phyloP scores from a whole-genome alignment of 37 sponge, comb jelly and placozoan genomes.

The Crambe crambe region DNA sequence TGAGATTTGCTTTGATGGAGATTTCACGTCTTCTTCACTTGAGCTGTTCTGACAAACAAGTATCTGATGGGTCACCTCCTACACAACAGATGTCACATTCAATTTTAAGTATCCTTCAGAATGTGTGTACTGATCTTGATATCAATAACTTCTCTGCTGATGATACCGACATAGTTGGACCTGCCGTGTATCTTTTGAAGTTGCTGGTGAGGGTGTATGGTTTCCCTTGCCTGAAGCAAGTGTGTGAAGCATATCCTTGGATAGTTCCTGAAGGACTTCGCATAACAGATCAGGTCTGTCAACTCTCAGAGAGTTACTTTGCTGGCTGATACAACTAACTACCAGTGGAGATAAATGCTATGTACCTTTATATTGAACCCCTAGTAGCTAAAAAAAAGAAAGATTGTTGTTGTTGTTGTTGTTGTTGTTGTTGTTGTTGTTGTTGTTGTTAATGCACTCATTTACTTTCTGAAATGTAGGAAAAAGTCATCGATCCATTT shows the following conservation, averaged over 20 bases:
- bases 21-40: slow-evolving; percentile 36
- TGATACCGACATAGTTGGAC: slow-evolving; percentile 8
- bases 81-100: too few relatives aligned
- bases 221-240: slow-evolving; percentile 28
- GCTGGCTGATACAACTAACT: not conserved
- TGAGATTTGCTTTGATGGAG: slow-evolving; percentile 53
- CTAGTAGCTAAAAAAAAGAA: too few relatives aligned
- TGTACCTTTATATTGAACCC: too few relatives aligned
- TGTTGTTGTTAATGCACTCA: not conserved
- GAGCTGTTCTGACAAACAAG: not conserved
- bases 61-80: not conserved
- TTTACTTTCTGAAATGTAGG: slow-evolving; percentile 12
- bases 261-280: slow-evolving; percentile 41
- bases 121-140: slow-evolving; percentile 16
- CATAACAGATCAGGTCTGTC: slow-evolving; percentile 27
- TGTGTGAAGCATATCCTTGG: slow-evolving; percentile 34
- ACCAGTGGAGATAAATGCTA: too few relatives aligned
- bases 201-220: slow-evolving; percentile 65
- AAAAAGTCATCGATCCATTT: slow-evolving; percentile 58
- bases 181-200: slow-evolving; percentile 59
- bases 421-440: not conserved
- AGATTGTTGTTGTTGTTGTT: not conserved
- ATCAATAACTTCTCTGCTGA: slow-evolving; percentile 14
- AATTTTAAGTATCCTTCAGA: too few relatives aligned
- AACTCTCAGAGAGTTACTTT: not conserved